These are phyloP conservation scores for Hirtodrosophila duncani DNA, from an alignment of 2,888 invertebrate species.

Conservation along the genomic window DNA sequence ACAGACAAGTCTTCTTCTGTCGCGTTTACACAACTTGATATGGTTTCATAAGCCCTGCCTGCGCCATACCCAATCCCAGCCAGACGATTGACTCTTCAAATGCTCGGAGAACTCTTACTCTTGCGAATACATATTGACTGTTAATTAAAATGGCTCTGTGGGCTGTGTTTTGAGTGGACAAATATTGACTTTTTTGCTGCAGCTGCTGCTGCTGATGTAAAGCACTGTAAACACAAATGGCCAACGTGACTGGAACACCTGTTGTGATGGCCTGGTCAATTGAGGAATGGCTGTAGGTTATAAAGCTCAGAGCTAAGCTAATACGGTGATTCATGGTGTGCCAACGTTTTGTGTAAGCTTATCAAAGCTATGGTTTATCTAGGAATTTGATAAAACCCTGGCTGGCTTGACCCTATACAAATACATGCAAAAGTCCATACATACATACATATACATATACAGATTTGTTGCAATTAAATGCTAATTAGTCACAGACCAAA, in stretches of 20 bases:
- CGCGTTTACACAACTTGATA: constrained; percentile 28
- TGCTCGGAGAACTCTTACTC: background rate
- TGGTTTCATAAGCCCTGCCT: constrained; percentile 39
- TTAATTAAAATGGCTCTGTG: constrained; percentile 44
- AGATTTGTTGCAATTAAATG: constrained; percentile 49
- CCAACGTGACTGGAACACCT: constrained; percentile 23
- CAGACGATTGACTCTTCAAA: too few species aligned
- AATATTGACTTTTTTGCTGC: constrained; percentile 33
- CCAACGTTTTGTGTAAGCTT: too few species aligned
- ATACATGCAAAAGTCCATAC: background rate
- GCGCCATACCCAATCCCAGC: too few species aligned
- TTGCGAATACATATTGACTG: constrained; percentile 59
- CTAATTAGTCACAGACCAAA: constrained; percentile 40
- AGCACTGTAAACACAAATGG: constrained; percentile 43
- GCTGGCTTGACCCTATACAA: constrained; percentile 3
- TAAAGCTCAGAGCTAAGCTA: too few species aligned
- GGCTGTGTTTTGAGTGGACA: constrained; percentile 18
- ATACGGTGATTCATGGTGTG: too few species aligned
- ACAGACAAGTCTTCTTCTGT: background rate
- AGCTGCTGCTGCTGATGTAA: constrained; percentile 13
- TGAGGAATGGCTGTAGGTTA: too few species aligned
- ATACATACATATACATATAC: too few species aligned
- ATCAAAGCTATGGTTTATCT: constrained; percentile 25
- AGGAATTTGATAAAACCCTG: constrained; percentile 23
- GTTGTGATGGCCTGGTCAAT: too few species aligned